Conservation (phyloP, 2,113 vertebrate genomes). For the Proteles cristata region DNA sequence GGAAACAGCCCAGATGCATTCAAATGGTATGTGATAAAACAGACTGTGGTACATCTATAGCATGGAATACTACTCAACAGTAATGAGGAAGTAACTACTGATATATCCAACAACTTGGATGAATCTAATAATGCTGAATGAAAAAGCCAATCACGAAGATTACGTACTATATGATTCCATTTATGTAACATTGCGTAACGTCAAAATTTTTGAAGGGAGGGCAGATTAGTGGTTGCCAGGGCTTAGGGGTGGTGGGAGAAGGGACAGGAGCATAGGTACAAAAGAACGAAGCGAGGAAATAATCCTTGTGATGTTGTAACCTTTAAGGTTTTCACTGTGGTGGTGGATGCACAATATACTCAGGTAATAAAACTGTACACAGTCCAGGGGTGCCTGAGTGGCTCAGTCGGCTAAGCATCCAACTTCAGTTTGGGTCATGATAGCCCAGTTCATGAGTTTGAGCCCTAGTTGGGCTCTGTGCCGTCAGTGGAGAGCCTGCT, state of each 20-base stretch:
- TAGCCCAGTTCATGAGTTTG: no score
- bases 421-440: no score
- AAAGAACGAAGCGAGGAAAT: rapidly evolving
- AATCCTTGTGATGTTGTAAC: not conserved
- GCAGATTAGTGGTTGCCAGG: not conserved
- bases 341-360: not conserved
- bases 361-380: not conserved
- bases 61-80: not conserved
- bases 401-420: no score
- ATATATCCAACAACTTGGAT: not conserved
- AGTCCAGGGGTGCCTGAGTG: no score
- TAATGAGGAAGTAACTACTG: not conserved
- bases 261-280: not conserved
- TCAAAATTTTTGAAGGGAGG: not conserved
- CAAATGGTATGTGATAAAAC: not conserved
- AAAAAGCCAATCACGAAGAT: not conserved
- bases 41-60: no score
- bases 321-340: no score
- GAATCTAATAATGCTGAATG: not conserved
- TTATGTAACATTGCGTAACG: not conserved
- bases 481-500: no score
- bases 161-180: not conserved
- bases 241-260: not conserved
- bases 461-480: no score
- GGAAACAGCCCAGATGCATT: not conserved